Conservation (phyloP, 2,113 vertebrate genomes). For the Micronycteris hirsuta region DNA sequence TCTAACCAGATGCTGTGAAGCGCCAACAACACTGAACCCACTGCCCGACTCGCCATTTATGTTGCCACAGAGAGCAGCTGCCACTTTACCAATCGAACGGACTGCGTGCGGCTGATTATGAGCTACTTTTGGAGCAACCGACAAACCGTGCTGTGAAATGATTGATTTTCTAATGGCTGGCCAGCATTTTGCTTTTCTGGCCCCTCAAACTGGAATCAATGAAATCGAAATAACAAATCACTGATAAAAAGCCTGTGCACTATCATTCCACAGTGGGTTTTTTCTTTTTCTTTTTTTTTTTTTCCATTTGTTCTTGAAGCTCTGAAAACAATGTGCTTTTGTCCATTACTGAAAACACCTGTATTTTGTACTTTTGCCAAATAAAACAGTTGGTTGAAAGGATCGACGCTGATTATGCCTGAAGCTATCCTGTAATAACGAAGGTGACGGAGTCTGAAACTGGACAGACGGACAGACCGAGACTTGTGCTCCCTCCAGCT, state of each 20-base stretch:
- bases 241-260: not conserved
- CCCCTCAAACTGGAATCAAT: not conserved
- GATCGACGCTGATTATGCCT: not conserved
- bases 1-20: not conserved
- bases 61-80: not conserved
- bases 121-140: slow-evolving; percentile 3
- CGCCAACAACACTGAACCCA: not conserved
- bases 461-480: slow-evolving; percentile 2
- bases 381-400: not conserved
- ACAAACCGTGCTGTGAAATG: not conserved
- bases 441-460: not conserved
- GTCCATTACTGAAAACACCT: not conserved
- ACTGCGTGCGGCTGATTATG: not conserved
- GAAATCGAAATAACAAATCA: slow-evolving; percentile 23
- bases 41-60: not conserved
- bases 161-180: not conserved
- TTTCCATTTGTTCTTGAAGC: not conserved
- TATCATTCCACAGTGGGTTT: not conserved
- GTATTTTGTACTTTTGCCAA: not conserved
- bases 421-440: not conserved
- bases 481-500: not conserved
- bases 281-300: not conserved
- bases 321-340: not conserved
- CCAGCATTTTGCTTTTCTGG: not conserved
- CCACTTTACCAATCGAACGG: not conserved